Percentiles rank a stretch among this genome's conserved stretches.
Evolutionary conservation across 2,113 vertebrate genomes (phyloP).

Genomic region (Callionymus lyra): DNA sequence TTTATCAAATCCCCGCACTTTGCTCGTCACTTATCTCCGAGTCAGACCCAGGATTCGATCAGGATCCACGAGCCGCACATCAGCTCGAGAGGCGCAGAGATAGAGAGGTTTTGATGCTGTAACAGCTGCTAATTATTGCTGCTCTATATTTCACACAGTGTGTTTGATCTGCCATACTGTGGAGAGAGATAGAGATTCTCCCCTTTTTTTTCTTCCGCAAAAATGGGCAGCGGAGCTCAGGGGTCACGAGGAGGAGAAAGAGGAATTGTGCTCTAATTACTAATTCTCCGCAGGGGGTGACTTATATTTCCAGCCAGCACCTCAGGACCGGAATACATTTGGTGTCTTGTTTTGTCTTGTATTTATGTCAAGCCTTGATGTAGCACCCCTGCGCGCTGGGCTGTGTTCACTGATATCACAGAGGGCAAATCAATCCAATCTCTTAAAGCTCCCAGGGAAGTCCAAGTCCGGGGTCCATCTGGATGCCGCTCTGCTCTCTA

Average conservation of each 20-base stretch:
- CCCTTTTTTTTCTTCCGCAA: conserved; percentile 26
- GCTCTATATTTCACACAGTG: conserved; percentile 67
- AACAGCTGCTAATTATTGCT: conserved; percentile 72
- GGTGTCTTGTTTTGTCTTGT: too few species aligned
- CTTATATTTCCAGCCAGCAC: too few species aligned
- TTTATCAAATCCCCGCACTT: too few species aligned
- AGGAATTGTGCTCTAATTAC: conserved; percentile 52
- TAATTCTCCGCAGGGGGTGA: too few species aligned
- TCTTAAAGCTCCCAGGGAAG: conserved; percentile 53
- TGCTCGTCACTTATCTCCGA: too few species aligned
- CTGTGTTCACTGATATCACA: conserved; percentile 37
- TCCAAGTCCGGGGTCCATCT: conserved; percentile 51
- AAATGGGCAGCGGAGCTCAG: conserved; percentile 9
- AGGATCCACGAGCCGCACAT: conserved; percentile 17
- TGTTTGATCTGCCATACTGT: conserved; percentile 66
- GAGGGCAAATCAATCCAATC: conserved; percentile 59
- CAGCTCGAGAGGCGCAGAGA: conserved; percentile 24
- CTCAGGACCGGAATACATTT: too few species aligned
- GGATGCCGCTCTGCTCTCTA: too few species aligned
- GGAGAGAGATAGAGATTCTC: conserved; percentile 50
- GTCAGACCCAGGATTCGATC: conserved; percentile 32
- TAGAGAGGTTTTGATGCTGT: conserved; percentile 58
- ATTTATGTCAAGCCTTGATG: conserved; percentile 23
- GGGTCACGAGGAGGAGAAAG: conserved; percentile 49
- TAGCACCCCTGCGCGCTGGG: too few species aligned